These are phyloP conservation scores for Plestiodon gilberti DNA, from an alignment of 2,113 vertebrate genomes.

Conservation along the genomic window DNA sequence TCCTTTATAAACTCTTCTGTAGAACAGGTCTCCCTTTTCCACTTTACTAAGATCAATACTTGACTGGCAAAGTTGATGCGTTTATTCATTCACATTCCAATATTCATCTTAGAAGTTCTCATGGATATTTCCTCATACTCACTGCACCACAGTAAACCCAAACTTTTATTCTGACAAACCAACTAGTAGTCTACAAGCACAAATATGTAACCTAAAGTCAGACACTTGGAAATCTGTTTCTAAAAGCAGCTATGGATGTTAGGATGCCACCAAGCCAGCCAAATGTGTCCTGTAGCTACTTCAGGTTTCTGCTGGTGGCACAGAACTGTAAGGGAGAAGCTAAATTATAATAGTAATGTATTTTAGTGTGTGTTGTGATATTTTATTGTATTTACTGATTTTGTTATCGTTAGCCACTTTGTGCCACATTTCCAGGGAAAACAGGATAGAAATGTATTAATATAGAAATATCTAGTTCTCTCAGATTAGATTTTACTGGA, in stretches of 20 bases:
- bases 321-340: not conserved
- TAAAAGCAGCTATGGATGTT: not conserved
- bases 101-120: not conserved
- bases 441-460: too few relatives aligned
- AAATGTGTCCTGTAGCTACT: not conserved
- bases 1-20: not conserved
- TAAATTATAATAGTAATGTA: too few relatives aligned
- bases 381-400: too few relatives aligned
- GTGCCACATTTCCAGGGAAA: too few relatives aligned
- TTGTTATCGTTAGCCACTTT: too few relatives aligned
- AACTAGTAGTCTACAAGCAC: not conserved
- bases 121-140: not conserved
- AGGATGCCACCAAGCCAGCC: not conserved
- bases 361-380: too few relatives aligned
- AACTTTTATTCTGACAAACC: not conserved
- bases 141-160: not conserved
- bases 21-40: not conserved
- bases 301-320: not conserved
- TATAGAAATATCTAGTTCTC: too few relatives aligned
- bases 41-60: not conserved
- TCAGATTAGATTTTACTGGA: too few relatives aligned
- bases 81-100: not conserved
- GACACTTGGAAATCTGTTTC: not conserved
- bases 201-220: not conserved
- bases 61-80: not conserved